phyloP scores from a whole-genome alignment of 1,140 invertebrate genomes.

The Drosophila kohkoa region DNA sequence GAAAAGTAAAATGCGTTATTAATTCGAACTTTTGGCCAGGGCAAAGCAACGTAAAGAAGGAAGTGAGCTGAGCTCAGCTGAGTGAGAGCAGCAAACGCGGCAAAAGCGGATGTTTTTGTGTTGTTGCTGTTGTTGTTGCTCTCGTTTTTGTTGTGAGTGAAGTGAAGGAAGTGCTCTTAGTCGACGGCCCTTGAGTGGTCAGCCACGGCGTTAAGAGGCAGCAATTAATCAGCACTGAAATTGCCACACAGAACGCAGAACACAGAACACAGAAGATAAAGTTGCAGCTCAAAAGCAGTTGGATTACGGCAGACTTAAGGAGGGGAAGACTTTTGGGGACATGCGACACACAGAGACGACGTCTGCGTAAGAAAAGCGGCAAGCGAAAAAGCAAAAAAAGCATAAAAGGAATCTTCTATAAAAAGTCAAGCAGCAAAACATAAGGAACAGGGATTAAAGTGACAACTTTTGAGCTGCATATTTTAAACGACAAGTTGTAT shows the following conservation, averaged over 20 bases:
- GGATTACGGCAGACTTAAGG: conserved; percentile 21
- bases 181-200: conserved; percentile 38
- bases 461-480: conserved; percentile 21
- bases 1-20: conserved; percentile 50
- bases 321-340: neutral
- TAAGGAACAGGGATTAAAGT: conserved; percentile 23
- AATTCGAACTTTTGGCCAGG: conserved; percentile 41
- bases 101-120: neutral
- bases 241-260: conserved; percentile 30
- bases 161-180: conserved; percentile 44
- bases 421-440: conserved; percentile 29
- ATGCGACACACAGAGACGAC: neutral
- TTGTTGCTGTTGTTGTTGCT: conserved; percentile 9
- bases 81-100: neutral
- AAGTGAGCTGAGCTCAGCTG: neutral
- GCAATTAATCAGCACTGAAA: conserved; percentile 62
- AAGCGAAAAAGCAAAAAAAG: neutral
- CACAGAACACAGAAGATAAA: conserved; percentile 33
- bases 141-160: conserved; percentile 18
- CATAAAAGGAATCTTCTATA: neutral
- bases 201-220: conserved; percentile 55
- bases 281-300: conserved; percentile 39
- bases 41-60: neutral
- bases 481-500: conserved; percentile 12
- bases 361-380: neutral